phyloP scores from a whole-genome alignment of 2,888 invertebrate genomes.

The Drosophila glabriapex region DNA sequence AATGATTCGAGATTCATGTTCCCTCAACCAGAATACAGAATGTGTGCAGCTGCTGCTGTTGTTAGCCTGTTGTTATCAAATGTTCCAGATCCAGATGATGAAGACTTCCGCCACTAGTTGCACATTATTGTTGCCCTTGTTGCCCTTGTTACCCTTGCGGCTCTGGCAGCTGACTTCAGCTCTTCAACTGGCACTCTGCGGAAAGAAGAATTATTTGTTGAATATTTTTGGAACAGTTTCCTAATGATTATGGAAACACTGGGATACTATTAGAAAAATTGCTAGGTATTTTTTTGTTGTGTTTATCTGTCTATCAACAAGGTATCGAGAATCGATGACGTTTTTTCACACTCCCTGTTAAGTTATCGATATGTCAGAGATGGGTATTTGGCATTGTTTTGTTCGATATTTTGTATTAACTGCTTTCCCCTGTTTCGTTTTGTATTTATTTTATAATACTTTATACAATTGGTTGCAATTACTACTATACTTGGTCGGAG shows the following conservation, averaged over 20 bases:
- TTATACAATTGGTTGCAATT: not conserved
- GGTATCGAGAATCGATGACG: conserved; percentile 30
- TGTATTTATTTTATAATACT: not conserved
- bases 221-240: conserved; percentile 9
- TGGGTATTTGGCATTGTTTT: not conserved
- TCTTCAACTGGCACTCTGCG: not conserved
- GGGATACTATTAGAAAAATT: conserved; percentile 29
- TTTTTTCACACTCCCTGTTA: not conserved
- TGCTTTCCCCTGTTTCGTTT: too few species aligned
- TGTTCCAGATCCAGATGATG: conserved; percentile 23
- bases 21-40: not conserved
- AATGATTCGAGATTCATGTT: conserved; percentile 94
- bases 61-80: conserved; percentile 13
- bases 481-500: not conserved
- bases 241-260: conserved; percentile 35
- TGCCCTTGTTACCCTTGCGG: conserved; percentile 6
- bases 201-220: not conserved
- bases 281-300: conserved; percentile 39
- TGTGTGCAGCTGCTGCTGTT: not conserved
- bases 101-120: conserved; percentile 65
- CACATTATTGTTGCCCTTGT: conserved; percentile 56
- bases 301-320: conserved; percentile 41
- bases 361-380: conserved; percentile 31
- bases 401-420: not conserved
- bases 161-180: not conserved